These are phyloP conservation scores for Polypedilum vanderplanki DNA, from an alignment of 1,140 invertebrate genomes.

Conservation along the genomic window DNA sequence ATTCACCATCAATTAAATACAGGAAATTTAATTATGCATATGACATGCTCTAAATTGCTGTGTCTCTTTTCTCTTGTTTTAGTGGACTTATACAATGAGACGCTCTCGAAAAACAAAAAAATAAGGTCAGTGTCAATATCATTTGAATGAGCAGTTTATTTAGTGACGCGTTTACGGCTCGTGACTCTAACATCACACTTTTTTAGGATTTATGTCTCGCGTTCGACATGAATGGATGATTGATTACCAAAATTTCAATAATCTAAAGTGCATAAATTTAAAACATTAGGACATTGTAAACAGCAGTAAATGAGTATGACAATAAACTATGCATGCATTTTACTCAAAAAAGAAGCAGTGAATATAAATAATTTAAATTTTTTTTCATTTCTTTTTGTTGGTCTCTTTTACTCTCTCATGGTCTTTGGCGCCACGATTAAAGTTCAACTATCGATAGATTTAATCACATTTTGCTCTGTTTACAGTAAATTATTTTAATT, in stretches of 20 bases:
- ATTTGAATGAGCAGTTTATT: not conserved
- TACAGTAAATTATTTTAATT: not conserved
- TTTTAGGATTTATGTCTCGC: not conserved
- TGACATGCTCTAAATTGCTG: too few relatives aligned
- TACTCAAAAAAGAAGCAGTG: too few relatives aligned
- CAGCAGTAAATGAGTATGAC: too few relatives aligned
- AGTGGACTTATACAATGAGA: not conserved
- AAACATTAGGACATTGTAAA: too few relatives aligned
- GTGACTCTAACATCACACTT: conserved; percentile 12
- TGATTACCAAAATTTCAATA: not conserved
- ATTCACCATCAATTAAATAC: not conserved
- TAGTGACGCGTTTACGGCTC: not conserved
- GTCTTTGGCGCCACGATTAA: conserved; percentile 10
- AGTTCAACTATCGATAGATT: not conserved
- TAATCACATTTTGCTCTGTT: not conserved
- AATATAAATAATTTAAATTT: too few relatives aligned
- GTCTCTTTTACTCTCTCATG: not conserved
- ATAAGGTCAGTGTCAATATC: not conserved
- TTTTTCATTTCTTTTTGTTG: too few relatives aligned
- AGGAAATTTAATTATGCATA: not conserved
- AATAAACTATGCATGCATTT: too few relatives aligned
- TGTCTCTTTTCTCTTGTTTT: not conserved
- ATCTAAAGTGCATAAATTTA: too few relatives aligned
- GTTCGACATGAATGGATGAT: not conserved
- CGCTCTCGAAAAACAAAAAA: not conserved